Percentiles rank a stretch among this genome's conserved stretches.
These are phyloP conservation scores for Sitta carolinensis DNA, from an alignment of 2,797 vertebrate species.

Conservation along the genomic window DNA sequence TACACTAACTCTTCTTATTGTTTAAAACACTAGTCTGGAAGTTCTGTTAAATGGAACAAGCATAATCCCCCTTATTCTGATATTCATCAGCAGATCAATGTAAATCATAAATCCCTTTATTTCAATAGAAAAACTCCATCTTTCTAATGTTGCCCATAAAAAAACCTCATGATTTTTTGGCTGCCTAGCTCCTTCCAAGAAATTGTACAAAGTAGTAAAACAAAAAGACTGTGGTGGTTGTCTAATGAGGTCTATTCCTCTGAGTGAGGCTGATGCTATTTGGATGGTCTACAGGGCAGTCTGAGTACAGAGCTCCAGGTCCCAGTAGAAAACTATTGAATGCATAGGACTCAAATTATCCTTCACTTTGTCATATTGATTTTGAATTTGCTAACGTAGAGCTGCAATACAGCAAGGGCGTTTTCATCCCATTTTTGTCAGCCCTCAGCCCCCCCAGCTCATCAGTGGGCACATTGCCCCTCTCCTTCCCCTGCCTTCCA, in stretches of 20 bases:
- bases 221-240: not conserved
- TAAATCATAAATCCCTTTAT: not conserved
- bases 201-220: not conserved
- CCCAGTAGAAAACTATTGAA: not conserved
- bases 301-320: not conserved
- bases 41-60: not conserved
- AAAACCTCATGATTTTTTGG: not conserved
- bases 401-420: not conserved
- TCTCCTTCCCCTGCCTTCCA: not conserved
- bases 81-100: not conserved
- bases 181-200: not conserved
- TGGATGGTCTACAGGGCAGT: not conserved
- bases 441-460: not conserved
- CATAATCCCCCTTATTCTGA: not conserved
- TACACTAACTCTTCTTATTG: not conserved
- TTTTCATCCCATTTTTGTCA: not conserved
- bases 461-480: no score
- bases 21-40: not conserved
- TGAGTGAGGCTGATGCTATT: not conserved
- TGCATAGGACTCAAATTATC: conserved; percentile 13
- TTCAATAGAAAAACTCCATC: not conserved
- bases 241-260: not conserved
- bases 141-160: not conserved
- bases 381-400: not conserved
- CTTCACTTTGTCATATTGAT: conserved; percentile 3